Conservation (phyloP, 1,140 invertebrate species). For the Zaprionus capensis region DNA sequence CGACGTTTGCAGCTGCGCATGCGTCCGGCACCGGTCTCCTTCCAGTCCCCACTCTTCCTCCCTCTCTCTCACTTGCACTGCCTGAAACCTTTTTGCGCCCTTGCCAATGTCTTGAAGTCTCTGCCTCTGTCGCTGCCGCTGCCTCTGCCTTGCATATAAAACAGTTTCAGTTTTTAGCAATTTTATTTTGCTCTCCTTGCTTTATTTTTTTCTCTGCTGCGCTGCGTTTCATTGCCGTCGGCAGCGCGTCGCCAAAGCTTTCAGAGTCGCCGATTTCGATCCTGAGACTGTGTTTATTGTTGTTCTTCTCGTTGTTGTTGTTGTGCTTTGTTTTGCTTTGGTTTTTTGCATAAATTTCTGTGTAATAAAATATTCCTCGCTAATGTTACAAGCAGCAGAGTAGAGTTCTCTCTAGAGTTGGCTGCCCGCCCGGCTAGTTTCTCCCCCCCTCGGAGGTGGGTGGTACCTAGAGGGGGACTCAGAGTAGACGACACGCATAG, state of each 20-base stretch:
- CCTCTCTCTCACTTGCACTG: not conserved
- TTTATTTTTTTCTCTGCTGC: slow-evolving; percentile 33
- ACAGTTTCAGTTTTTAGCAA: slow-evolving; percentile 63
- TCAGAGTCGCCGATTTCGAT: slow-evolving; percentile 45
- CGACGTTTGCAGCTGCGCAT: slow-evolving; percentile 78
- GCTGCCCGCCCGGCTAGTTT: slow-evolving; percentile 29
- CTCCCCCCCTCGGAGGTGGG: not conserved
- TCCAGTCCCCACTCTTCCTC: slow-evolving; percentile 12
- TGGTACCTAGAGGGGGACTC: not conserved
- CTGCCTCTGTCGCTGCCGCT: not conserved
- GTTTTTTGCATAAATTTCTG: slow-evolving; percentile 75
- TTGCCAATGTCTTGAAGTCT: slow-evolving; percentile 54
- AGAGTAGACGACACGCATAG: not conserved
- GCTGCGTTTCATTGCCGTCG: slow-evolving; percentile 66
- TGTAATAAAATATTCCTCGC: slow-evolving; percentile 79
- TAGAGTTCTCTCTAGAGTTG: slow-evolving; percentile 12
- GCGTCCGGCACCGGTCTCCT: slow-evolving; percentile 46
- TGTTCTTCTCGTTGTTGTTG: slow-evolving; percentile 53
- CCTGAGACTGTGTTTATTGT: slow-evolving; percentile 30
- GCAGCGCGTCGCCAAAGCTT: slow-evolving; percentile 79
- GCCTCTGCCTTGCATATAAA: slow-evolving; percentile 74
- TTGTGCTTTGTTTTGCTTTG: slow-evolving; percentile 29
- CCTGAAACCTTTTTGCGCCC: slow-evolving; percentile 79
- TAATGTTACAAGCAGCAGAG: slow-evolving; percentile 61
- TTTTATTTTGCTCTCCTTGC: slow-evolving; percentile 32